Percentiles rank a stretch among this genome's conserved stretches.
phyloP scores from a whole-genome alignment of 2,113 vertebrate genomes.

The Mormoops blainvillei region DNA sequence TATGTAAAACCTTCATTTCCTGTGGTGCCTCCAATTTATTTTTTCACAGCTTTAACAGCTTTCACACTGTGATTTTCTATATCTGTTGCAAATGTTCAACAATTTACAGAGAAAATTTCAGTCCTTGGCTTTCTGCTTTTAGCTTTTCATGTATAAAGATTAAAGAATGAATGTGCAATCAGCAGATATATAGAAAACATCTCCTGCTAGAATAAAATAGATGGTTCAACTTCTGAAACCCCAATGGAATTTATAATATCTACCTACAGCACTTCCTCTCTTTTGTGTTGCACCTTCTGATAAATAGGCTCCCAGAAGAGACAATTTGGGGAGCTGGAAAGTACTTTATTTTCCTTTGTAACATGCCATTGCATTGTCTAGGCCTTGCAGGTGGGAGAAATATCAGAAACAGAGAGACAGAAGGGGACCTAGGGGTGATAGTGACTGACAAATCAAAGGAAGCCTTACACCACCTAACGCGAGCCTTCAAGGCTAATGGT shows the following conservation, averaged over 20 bases:
- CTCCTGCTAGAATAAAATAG: conserved; percentile 68
- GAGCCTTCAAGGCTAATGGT: conserved; percentile 22
- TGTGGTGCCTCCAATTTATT: conserved; percentile 58
- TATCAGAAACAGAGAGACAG: conserved; percentile 3
- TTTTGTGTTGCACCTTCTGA: conserved; percentile 59
- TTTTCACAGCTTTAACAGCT: conserved; percentile 69
- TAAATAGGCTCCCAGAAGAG: conserved; percentile 70
- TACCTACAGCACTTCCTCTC: conserved; percentile 61
- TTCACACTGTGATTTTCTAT: conserved; percentile 75
- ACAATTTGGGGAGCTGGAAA: conserved; percentile 65
- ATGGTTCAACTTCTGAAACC: conserved; percentile 66
- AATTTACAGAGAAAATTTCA: conserved; percentile 71
- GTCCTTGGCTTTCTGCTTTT: conserved; percentile 42
- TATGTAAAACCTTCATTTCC: conserved; percentile 65
- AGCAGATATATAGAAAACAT: conserved; percentile 69
- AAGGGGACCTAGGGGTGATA: neutral
- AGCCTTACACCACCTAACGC: neutral
- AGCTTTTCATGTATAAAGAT: conserved; percentile 72
- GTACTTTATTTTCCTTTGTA: conserved; percentile 65
- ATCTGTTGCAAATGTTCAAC: conserved; percentile 75
- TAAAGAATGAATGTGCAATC: conserved; percentile 75
- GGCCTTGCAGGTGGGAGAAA: conserved; percentile 45
- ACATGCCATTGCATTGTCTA: conserved; percentile 12
- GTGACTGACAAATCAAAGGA: conserved; percentile 51
- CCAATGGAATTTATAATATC: conserved; percentile 63